Percentiles rank a stretch among this genome's conserved stretches.
Evolutionary conservation across 2,113 vertebrate genomes (phyloP).

Genomic region (Vireo altiloquus): DNA sequence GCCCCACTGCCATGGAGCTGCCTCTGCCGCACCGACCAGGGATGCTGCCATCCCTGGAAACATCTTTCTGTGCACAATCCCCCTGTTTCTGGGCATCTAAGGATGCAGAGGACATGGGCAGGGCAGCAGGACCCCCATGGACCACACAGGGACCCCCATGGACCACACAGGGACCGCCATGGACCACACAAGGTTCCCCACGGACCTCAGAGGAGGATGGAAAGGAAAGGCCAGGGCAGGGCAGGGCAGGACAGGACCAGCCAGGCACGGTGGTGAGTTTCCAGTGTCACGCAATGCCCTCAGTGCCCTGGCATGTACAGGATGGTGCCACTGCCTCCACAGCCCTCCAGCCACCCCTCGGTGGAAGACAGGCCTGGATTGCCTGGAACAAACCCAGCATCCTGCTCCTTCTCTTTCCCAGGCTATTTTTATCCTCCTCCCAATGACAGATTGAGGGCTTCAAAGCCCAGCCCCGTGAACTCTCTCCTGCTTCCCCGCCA

Average conservation of each 20-base stretch:
- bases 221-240: neutral
- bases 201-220: neutral
- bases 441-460: conserved; percentile 44
- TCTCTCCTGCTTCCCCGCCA: conserved; percentile 18
- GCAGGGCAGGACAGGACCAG: neutral
- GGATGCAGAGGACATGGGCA: accelerated
- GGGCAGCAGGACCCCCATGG: neutral
- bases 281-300: neutral
- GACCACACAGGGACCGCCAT: neutral
- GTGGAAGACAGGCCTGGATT: accelerated
- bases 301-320: accelerated
- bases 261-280: neutral
- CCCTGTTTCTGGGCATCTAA: accelerated
- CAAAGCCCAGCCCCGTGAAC: conserved; percentile 24
- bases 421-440: conserved; percentile 32
- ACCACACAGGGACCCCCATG: neutral
- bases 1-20: neutral
- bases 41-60: accelerated
- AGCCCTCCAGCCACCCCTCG: neutral
- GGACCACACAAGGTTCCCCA: neutral
- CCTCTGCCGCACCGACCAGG: neutral
- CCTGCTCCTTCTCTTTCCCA: neutral
- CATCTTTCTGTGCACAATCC: accelerated
- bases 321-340: neutral
- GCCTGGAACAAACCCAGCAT: neutral